Conservation (phyloP, 2,888 invertebrate species). For the Amphipoea oculea region DNA sequence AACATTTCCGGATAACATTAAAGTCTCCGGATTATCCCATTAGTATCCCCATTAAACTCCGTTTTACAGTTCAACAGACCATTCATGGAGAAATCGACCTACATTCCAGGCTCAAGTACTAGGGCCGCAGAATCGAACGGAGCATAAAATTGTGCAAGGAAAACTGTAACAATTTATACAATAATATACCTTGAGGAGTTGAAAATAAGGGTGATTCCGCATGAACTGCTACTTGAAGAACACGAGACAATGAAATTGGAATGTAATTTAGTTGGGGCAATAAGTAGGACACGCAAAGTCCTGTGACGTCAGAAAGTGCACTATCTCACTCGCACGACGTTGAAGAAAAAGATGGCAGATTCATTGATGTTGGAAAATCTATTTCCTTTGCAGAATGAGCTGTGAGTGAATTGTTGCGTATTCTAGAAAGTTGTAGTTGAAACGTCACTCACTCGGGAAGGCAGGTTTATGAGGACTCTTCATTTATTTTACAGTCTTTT, state of each 20-base stretch:
- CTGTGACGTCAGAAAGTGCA: slow-evolving; percentile 78
- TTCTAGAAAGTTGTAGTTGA: slow-evolving; percentile 2
- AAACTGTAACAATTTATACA: slow-evolving; percentile 39
- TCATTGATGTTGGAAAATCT: slow-evolving; percentile 72
- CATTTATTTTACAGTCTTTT: not conserved
- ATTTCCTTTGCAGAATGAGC: slow-evolving; percentile 32
- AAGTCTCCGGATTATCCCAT: slow-evolving; percentile 46
- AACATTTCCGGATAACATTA: slow-evolving; percentile 56
- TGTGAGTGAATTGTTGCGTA: slow-evolving; percentile 6
- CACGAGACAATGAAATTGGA: slow-evolving; percentile 62
- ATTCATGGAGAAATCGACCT: slow-evolving; percentile 74
- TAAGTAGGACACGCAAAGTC: slow-evolving; percentile 72
- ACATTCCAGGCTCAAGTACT: slow-evolving; percentile 66
- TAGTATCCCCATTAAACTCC: slow-evolving; percentile 57
- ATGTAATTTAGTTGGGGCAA: slow-evolving; percentile 62
- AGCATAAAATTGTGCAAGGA: slow-evolving; percentile 48
- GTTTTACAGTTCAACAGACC: slow-evolving; percentile 70
- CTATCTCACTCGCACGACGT: slow-evolving; percentile 67
- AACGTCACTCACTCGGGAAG: not conserved
- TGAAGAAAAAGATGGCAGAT: slow-evolving; percentile 70
- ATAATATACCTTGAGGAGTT: slow-evolving; percentile 36
- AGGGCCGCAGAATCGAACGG: slow-evolving; percentile 52
- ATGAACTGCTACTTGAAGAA: slow-evolving; percentile 14
- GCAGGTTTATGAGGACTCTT: not conserved
- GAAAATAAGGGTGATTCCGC: slow-evolving; percentile 36